Conservation (phyloP, 2,113 vertebrate species). For the Nestor notabilis region DNA sequence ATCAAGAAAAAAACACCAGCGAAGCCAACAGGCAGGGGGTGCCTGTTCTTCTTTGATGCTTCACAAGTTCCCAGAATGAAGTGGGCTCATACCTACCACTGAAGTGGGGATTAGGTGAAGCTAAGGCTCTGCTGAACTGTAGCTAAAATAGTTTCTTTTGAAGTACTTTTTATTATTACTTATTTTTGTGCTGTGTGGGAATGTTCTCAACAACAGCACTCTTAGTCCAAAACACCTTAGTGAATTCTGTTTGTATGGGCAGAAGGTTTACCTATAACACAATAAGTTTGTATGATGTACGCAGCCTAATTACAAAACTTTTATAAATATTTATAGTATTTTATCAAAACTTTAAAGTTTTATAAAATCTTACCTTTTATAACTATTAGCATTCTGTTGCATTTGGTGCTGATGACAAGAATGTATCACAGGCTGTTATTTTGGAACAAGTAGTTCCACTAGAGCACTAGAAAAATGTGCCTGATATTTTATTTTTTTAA, state of each 20-base stretch:
- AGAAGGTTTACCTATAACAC: neutral
- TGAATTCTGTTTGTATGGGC: neutral
- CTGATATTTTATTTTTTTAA: neutral
- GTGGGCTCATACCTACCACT: neutral
- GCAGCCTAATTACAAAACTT: neutral
- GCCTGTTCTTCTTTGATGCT: neutral
- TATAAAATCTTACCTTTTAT: neutral
- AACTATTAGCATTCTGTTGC: neutral
- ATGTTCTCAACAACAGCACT: neutral
- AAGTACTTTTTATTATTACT: slow-evolving; percentile 9
- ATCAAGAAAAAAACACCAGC: neutral
- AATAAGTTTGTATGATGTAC: neutral
- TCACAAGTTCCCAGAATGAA: neutral
- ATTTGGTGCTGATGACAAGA: neutral
- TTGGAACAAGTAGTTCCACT: neutral
- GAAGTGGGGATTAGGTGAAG: slow-evolving; percentile 13
- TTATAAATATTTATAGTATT: neutral
- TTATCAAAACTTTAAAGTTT: neutral
- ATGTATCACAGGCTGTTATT: neutral
- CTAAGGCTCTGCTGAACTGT: neutral
- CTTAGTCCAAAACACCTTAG: neutral
- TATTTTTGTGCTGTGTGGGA: neutral
- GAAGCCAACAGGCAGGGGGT: neutral
- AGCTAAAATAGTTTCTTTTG: slow-evolving; percentile 13
- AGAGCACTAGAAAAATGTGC: neutral